Percentiles rank a stretch among this genome's conserved stretches.
phyloP scores from a whole-genome alignment of 2,113 vertebrate genomes.

The Triplophysa dalaica region DNA sequence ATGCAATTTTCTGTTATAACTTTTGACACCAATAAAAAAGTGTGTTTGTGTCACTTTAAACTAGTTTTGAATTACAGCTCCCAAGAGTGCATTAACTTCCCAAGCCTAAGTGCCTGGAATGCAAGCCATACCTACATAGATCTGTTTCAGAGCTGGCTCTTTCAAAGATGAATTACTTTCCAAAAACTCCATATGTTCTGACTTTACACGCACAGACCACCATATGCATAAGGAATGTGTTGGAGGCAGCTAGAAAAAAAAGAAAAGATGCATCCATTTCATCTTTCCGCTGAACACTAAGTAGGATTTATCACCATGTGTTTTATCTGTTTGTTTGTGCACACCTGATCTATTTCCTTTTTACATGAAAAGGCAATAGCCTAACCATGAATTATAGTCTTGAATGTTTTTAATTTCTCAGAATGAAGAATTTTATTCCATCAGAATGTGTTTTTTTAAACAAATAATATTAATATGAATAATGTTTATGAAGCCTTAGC shows the following conservation, averaged over 20 bases:
- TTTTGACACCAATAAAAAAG: neutral
- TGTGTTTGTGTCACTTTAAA: neutral
- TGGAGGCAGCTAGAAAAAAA: slow-evolving; percentile 19
- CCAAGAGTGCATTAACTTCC: neutral
- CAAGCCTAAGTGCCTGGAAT: slow-evolving; percentile 15
- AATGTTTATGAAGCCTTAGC: too few species aligned
- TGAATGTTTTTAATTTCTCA: too few species aligned
- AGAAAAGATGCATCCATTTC: neutral
- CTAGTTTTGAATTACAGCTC: slow-evolving; percentile 20
- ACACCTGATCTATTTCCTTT: neutral
- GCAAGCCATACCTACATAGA: neutral
- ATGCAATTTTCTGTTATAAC: neutral
- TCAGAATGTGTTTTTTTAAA: too few species aligned
- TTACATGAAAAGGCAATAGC: too few species aligned
- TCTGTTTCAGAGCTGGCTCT: neutral
- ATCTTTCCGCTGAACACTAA: slow-evolving; percentile 13
- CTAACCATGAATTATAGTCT: too few species aligned
- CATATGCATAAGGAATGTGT: slow-evolving; percentile 3
- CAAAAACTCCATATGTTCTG: neutral
- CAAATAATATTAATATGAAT: too few species aligned
- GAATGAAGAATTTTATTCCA: too few species aligned
- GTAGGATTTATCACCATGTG: slow-evolving; percentile 1
- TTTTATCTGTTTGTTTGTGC: neutral
- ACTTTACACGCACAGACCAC: neutral
- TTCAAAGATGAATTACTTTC: slow-evolving; percentile 3